Base-by-base conservation (phyloP, 2,888 invertebrate genomes). In the Rosalia funebris region DNA sequence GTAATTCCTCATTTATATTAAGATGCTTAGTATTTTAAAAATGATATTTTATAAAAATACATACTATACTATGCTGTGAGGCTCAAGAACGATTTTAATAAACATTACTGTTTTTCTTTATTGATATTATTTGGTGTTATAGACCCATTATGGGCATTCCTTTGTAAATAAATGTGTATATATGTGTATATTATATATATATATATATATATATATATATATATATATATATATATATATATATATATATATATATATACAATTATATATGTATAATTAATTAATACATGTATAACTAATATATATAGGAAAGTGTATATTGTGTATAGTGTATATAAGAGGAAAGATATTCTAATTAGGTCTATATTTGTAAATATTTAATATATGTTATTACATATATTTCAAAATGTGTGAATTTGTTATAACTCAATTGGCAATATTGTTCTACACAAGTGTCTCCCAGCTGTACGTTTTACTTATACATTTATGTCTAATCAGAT, bases 321-420 rank as follows among this genome's bases (percentile, higher is more conserved):
- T 80, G 78, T 79, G 78, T 70, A 80, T 78, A 78, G 56, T 81
- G 81, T 81, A 81, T 65, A 80, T 79, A 79, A 79, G 79, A 79
- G 79, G 71, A 73, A 76, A 75, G 75, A 58, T 70, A 70, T 79
- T 78, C 75, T 80, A 79, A 77, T 73, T 77, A 77, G 76, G 71
- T 70, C 72, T 76, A 77, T 74, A 74, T 75, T 75, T 75, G 74
- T 76, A 77, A 64, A 75, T 75, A 73, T 66, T 70, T 70, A 71
- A 71, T 73, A 70, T 74, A 73, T 71, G 71, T 73, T 73, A 72
- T 69, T 71, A 70, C 69, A 78, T 78, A 77, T 77, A 77, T 79
- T 78, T 80, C 76, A 78, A 78, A 70, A 71, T 77, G 77, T 79
- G 79, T 80, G 74, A 80, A 79, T 78, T 76, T 77, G 76, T 75